These are phyloP conservation scores for Gibbula magus DNA, from an alignment of 2,888 invertebrate species.

Conservation along the genomic window DNA sequence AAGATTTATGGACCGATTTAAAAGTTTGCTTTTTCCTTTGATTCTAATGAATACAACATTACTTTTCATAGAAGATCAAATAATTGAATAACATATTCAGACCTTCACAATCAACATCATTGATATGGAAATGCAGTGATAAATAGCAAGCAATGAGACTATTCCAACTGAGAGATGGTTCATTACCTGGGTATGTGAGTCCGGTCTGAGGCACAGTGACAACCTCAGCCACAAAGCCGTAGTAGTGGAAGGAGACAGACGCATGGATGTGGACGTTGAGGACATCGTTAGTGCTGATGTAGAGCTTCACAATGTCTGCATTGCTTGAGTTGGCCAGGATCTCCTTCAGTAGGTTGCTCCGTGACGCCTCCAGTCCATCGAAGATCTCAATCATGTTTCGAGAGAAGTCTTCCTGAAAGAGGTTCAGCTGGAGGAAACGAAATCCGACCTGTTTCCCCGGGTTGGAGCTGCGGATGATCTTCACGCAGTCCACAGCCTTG, in stretches of 20 bases:
- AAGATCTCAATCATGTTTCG: conserved; percentile 88
- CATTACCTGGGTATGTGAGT: conserved; percentile 67
- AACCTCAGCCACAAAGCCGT: conserved; percentile 98
- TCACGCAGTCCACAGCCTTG: conserved; percentile 96
- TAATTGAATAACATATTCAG: too few relatives aligned
- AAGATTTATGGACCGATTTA: too few relatives aligned
- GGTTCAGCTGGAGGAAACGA: conserved; percentile 74
- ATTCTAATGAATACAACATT: too few relatives aligned
- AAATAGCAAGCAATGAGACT: too few relatives aligned
- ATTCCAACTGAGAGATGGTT: too few relatives aligned
- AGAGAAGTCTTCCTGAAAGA: conserved; percentile 76
- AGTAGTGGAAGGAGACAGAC: conserved; percentile 91
- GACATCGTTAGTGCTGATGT: conserved; percentile 60
- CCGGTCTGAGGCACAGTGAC: conserved; percentile 86
- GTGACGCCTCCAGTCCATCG: conserved; percentile 93
- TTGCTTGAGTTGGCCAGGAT: conserved; percentile 61
- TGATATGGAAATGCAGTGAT: too few relatives aligned
- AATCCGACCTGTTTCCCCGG: conserved; percentile 92
- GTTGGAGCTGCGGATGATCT: conserved; percentile 89
- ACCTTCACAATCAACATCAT: too few relatives aligned
- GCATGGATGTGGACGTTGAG: conserved; percentile 93
- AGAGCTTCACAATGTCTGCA: conserved; percentile 50
- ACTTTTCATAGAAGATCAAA: too few relatives aligned
- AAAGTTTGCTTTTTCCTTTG: too few relatives aligned
- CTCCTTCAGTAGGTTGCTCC: conserved; percentile 45